Percentiles rank a stretch among this genome's conserved stretches.
These are phyloP conservation scores for Thamnaconus septentrionalis DNA, from an alignment of 2,113 vertebrate genomes.

Conservation along the genomic window DNA sequence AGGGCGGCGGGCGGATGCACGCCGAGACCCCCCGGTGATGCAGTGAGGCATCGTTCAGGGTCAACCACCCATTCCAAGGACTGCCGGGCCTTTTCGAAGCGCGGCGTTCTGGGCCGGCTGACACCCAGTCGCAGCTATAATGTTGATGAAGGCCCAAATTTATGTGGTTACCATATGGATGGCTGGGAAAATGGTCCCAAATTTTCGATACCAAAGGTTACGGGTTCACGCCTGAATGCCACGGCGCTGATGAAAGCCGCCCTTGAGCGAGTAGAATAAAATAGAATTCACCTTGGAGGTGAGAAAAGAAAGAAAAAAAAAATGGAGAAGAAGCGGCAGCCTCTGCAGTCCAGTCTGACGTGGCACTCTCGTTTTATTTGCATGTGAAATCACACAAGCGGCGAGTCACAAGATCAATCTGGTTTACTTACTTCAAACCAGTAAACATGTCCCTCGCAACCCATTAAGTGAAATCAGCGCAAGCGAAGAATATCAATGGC, in stretches of 20 bases:
- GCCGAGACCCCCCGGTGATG: constrained; percentile 59
- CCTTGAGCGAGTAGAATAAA: constrained; percentile 53
- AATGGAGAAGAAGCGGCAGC: not conserved
- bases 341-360: constrained; percentile 35
- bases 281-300: constrained; percentile 57
- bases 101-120: constrained; percentile 57
- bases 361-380: constrained; percentile 60
- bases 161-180: constrained; percentile 75
- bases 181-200: constrained; percentile 59
- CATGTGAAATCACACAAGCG: constrained; percentile 68
- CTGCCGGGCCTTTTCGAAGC: constrained; percentile 62
- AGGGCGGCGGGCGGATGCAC: constrained; percentile 41
- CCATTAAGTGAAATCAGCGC: constrained; percentile 62
- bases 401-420: constrained; percentile 57
- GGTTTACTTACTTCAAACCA: constrained; percentile 54
- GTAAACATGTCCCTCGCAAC: constrained; percentile 54
- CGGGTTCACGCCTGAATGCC: constrained; percentile 46
- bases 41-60: constrained; percentile 63
- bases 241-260: constrained; percentile 41
- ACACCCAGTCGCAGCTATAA: constrained; percentile 64
- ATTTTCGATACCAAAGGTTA: constrained; percentile 63
- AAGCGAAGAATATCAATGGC: constrained; percentile 55
- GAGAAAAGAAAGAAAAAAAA: too few species aligned
- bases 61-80: constrained; percentile 72
- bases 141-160: constrained; percentile 75